Conservation (phyloP, 2,797 vertebrate genomes). For the Buphagus erythrorhynchus region DNA sequence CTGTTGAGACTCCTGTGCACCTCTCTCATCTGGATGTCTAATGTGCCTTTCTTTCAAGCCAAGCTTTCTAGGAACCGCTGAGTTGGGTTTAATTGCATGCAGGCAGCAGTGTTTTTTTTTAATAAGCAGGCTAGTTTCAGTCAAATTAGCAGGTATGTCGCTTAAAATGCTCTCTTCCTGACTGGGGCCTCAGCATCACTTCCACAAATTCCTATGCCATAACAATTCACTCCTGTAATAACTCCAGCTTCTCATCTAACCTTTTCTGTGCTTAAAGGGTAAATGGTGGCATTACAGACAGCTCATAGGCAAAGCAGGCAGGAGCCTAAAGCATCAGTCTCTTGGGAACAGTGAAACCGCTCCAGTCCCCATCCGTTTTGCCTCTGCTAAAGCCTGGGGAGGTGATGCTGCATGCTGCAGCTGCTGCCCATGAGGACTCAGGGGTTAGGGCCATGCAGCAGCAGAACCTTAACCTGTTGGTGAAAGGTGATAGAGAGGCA, state of each 20-base stretch:
- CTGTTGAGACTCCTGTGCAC: not conserved
- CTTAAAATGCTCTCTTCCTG: not conserved
- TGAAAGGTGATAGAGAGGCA: not conserved
- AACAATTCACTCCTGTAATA: not conserved
- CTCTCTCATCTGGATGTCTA: not conserved
- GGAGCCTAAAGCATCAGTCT: not conserved
- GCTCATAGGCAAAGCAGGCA: not conserved
- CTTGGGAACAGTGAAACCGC: not conserved
- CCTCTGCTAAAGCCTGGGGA: not conserved
- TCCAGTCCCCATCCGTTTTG: not conserved
- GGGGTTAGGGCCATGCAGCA: not conserved
- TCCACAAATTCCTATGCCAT: not conserved
- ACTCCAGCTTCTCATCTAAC: not conserved
- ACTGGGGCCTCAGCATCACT: not conserved
- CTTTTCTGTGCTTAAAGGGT: not conserved
- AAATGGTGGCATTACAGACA: not conserved
- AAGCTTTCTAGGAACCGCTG: constrained; percentile 1
- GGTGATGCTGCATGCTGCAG: not conserved
- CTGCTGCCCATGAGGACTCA: not conserved
- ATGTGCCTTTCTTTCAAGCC: not conserved
- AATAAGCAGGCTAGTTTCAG: not conserved
- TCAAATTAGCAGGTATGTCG: not conserved
- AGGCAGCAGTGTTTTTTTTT: not conserved
- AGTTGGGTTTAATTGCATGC: not conserved
- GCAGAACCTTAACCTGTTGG: not conserved